A percentile compares a stretch with the other conserved stretches of the same genome.
Conservation (phyloP, 2,888 invertebrate genomes). For the Hirudinaria manillensis region DNA sequence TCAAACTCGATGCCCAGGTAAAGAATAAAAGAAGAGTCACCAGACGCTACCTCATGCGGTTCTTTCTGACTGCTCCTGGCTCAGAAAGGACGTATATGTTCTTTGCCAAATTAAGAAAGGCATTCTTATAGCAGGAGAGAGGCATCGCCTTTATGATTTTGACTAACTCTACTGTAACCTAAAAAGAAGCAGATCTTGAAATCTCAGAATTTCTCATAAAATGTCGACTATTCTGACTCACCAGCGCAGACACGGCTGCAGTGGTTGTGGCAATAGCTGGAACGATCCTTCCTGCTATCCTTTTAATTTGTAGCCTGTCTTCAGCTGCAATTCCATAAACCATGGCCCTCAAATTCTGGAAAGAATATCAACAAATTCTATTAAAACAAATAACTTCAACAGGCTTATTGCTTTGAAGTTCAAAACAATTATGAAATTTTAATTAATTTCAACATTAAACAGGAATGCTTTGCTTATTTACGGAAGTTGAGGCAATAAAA, state of each 20-base stretch:
- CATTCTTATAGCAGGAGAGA: slow-evolving; percentile 48
- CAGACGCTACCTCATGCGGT: slow-evolving; percentile 45
- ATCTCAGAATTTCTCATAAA: slow-evolving; percentile 2
- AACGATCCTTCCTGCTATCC: slow-evolving; percentile 55
- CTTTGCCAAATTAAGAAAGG: slow-evolving; percentile 53
- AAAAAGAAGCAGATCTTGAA: background rate
- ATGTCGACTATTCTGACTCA: slow-evolving; percentile 38
- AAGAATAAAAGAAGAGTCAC: background rate
- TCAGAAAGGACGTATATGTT: slow-evolving; percentile 52
- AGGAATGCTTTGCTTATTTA: slow-evolving; percentile 36
- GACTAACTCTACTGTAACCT: slow-evolving; percentile 50
- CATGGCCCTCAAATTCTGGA: slow-evolving; percentile 51
- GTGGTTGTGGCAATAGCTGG: slow-evolving; percentile 57
- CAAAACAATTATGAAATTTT: background rate
- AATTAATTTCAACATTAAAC: background rate
- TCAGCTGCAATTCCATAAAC: slow-evolving; percentile 52
- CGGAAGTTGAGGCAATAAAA: slow-evolving; percentile 51
- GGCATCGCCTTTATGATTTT: slow-evolving; percentile 46
- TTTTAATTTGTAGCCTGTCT: slow-evolving; percentile 51
- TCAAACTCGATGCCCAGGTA: background rate
- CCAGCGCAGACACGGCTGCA: slow-evolving; percentile 54
- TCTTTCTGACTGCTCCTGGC: slow-evolving; percentile 47
- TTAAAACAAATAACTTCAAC: background rate
- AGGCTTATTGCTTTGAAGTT: background rate
- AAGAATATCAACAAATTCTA: slow-evolving; percentile 6